Conservation (phyloP, 2,797 vertebrate genomes). For the Enteromius thamalakanensis region DNA sequence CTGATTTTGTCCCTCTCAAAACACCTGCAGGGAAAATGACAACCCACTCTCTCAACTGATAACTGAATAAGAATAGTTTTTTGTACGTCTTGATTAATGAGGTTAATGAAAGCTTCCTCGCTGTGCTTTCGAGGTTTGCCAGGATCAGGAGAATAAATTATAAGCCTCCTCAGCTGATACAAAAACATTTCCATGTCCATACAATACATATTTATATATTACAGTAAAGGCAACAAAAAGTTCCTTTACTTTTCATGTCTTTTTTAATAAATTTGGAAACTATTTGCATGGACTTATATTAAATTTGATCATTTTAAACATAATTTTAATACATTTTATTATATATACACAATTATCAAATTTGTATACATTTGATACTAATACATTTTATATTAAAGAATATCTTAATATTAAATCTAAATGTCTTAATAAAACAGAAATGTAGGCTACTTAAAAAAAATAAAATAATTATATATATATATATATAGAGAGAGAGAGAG, state of each 20-base stretch:
- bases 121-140: slow-evolving; percentile 24
- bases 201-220: not conserved
- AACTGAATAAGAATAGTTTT: slow-evolving; percentile 43
- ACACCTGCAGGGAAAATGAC: slow-evolving; percentile 48
- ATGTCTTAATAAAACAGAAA: not conserved
- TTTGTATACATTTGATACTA: not conserved
- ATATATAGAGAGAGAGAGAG: too few relatives aligned
- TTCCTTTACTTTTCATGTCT: not conserved
- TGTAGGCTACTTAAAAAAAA: too few relatives aligned
- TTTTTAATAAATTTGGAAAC: not conserved
- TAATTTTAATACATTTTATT: not conserved
- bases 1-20: slow-evolving; percentile 31
- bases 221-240: not conserved
- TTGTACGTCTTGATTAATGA: slow-evolving; percentile 33
- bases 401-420: too few relatives aligned
- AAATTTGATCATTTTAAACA: not conserved
- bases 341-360: too few relatives aligned
- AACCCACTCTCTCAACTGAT: slow-evolving; percentile 18
- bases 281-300: not conserved
- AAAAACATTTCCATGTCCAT: slow-evolving; percentile 1
- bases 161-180: not conserved
- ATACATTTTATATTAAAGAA: not conserved
- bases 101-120: slow-evolving; percentile 38
- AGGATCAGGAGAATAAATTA: slow-evolving; percentile 35
- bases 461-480: too few relatives aligned